A percentile compares a stretch with the other conserved stretches of the same genome.
These are phyloP conservation scores for Microplitis demolitor DNA, from an alignment of 1,140 invertebrate species.

Conservation along the genomic window DNA sequence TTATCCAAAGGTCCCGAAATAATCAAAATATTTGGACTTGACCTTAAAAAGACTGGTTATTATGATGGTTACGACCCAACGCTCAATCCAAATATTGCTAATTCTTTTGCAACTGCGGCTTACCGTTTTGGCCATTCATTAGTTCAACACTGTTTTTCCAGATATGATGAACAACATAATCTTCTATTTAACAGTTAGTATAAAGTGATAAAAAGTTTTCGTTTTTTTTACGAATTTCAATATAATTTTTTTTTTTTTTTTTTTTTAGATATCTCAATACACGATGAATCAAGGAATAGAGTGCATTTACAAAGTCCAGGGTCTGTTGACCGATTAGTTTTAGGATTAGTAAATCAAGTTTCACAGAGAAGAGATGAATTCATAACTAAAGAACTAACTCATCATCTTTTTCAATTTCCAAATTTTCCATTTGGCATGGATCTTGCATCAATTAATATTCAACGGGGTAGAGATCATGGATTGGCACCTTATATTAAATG, in stretches of 20 bases:
- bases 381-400: conserved; percentile 81
- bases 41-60: conserved; percentile 67
- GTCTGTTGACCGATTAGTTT: conserved; percentile 77
- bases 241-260: conserved; percentile 21
- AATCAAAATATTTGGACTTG: conserved; percentile 73
- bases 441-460: conserved; percentile 87
- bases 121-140: conserved; percentile 95
- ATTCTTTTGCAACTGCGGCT: conserved; percentile 93
- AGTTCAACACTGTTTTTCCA: conserved; percentile 77
- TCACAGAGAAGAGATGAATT: conserved; percentile 82
- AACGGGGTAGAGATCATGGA: conserved; percentile 89
- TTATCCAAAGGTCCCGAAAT: conserved; percentile 66
- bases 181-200: conserved; percentile 70
- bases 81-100: conserved; percentile 85
- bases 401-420: conserved; percentile 83
- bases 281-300: conserved; percentile 75
- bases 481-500: conserved; percentile 82
- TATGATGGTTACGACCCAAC: conserved; percentile 77
- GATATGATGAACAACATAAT: conserved; percentile 69
- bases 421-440: conserved; percentile 80
- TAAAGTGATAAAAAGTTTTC: not conserved
- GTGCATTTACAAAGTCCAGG: conserved; percentile 67
- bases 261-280: conserved; percentile 75
- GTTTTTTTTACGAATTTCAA: not conserved
- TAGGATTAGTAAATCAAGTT: conserved; percentile 78